Conservation (phyloP, 92 coral and sea anemone species). For the Heliopora coerulea region DNA sequence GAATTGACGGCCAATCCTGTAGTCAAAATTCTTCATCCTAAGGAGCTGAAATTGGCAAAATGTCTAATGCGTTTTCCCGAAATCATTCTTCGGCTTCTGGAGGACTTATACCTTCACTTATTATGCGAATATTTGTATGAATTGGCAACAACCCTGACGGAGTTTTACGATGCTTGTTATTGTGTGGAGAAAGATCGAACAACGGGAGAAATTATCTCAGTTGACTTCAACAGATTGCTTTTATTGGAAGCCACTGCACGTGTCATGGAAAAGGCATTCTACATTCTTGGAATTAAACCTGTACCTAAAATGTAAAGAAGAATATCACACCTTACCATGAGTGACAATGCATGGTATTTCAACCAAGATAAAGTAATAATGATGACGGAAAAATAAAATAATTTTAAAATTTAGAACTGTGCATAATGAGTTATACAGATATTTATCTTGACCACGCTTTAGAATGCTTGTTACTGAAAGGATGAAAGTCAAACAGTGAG, state of each 20-base stretch:
- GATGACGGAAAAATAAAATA: too few species aligned
- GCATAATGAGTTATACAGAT: too few species aligned
- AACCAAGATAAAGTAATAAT: too few species aligned
- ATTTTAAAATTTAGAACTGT: too few species aligned
- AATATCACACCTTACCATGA: too few species aligned
- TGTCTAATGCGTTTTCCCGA: slow-evolving; percentile 94
- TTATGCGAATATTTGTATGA: slow-evolving; percentile 97
- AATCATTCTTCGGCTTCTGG: slow-evolving; percentile 75
- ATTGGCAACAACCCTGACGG: slow-evolving; percentile 90
- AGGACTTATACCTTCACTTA: slow-evolving; percentile 80
- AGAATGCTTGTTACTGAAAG: too few species aligned
- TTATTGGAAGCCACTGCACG: slow-evolving; percentile 96
- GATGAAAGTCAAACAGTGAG: too few species aligned
- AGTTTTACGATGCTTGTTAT: slow-evolving; percentile 96
- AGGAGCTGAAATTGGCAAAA: slow-evolving; percentile 97
- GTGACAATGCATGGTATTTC: neutral
- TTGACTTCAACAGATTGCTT: slow-evolving; percentile 74
- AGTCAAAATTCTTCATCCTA: slow-evolving; percentile 82
- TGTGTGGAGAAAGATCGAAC: slow-evolving; percentile 95
- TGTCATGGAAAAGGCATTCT: slow-evolving; percentile 87
- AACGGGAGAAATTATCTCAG: slow-evolving; percentile 77
- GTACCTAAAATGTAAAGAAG: slow-evolving; percentile 75
- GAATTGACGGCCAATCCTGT: slow-evolving; percentile 61
- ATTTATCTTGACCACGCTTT: too few species aligned
- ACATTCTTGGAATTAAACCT: slow-evolving; percentile 91